These are phyloP conservation scores for Dolichallabes microphthalmus DNA, from an alignment of 2,113 vertebrate genomes.

Conservation along the genomic window DNA sequence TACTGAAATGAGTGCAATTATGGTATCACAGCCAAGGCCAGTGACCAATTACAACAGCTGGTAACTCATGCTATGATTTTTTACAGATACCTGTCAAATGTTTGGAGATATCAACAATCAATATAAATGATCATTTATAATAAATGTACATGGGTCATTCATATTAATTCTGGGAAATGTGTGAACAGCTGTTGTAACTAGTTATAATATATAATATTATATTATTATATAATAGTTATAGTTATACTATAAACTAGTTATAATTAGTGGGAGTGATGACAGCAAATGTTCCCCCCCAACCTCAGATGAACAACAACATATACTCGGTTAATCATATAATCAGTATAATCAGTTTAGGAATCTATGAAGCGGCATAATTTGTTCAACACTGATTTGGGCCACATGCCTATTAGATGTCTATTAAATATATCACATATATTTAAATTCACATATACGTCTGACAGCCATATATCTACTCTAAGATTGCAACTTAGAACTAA, in stretches of 20 bases:
- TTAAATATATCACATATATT: too few relatives aligned
- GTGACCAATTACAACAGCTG: conserved; percentile 41
- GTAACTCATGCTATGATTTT: conserved; percentile 25
- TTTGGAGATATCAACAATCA: background rate
- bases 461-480: background rate
- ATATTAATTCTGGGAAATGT: background rate
- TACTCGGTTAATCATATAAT: too few relatives aligned
- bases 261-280: background rate
- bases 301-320: too few relatives aligned
- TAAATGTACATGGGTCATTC: background rate
- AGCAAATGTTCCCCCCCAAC: too few relatives aligned
- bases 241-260: too few relatives aligned
- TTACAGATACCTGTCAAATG: background rate
- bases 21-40: conserved; percentile 44
- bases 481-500: background rate
- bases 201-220: too few relatives aligned
- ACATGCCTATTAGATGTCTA: background rate
- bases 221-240: too few relatives aligned
- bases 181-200: background rate
- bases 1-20: conserved; percentile 41
- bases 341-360: too few relatives aligned
- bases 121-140: background rate
- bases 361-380: background rate
- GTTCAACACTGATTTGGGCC: background rate
- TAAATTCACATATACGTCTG: too few relatives aligned